Conservation (phyloP, 2,888 invertebrate species). For the Noctua fimbriata region DNA sequence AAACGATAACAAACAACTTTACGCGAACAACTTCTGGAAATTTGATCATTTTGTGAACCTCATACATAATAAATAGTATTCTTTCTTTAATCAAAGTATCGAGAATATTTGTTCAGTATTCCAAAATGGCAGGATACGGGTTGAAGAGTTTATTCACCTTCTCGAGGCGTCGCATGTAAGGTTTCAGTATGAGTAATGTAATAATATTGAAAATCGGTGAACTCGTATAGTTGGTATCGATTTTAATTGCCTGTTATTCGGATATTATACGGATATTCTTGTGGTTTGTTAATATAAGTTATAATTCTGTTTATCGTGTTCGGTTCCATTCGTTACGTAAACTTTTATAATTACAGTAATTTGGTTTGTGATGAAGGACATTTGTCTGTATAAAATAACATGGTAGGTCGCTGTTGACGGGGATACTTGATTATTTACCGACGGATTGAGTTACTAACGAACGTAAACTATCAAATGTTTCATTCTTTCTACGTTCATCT, state of each 20-base stretch:
- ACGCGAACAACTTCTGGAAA: conserved; percentile 56
- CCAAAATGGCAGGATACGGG: conserved; percentile 43
- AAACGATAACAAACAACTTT: conserved; percentile 61
- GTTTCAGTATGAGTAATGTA: conserved; percentile 51
- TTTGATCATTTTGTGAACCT: conserved; percentile 57
- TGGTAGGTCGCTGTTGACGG: conserved; percentile 10
- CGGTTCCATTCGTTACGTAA: conserved; percentile 37
- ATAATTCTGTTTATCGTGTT: conserved; percentile 35
- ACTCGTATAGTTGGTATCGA: conserved; percentile 15
- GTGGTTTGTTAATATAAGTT: conserved; percentile 33
- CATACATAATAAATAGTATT: conserved; percentile 61
- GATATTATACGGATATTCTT: conserved; percentile 22
- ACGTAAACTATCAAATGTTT: neutral
- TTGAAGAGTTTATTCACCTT: conserved; percentile 54
- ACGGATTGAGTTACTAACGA: conserved; percentile 48
- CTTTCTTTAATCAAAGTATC: conserved; percentile 52
- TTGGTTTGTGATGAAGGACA: conserved; percentile 45
- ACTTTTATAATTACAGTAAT: conserved; percentile 61
- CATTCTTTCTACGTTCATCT: neutral
- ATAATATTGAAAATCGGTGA: conserved; percentile 47
- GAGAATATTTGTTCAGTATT: conserved; percentile 43
- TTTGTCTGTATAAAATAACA: conserved; percentile 44
- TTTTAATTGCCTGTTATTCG: conserved; percentile 24
- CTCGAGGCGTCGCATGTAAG: conserved; percentile 39
- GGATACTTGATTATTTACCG: conserved; percentile 33